A percentile compares a stretch with the other conserved stretches of the same genome.
phyloP scores from a whole-genome alignment of 30 jellyfish, hydroid and myxozoan species.

The Aurelia sp. region DNA sequence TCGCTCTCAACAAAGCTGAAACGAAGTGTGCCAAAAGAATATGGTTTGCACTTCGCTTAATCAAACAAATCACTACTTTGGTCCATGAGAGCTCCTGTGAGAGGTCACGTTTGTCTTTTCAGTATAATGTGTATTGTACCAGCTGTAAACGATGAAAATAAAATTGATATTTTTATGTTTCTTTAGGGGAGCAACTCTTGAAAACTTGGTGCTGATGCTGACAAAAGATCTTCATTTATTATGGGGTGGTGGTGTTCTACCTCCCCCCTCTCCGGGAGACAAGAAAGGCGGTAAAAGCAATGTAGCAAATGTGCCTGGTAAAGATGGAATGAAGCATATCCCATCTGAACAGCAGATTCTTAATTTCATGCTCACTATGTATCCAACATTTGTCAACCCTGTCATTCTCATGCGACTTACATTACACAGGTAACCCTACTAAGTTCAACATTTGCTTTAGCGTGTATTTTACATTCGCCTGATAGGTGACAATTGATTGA shows the following conservation, averaged over 20 bases:
- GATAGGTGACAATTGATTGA: too few species aligned
- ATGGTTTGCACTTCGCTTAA: too few species aligned
- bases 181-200: slow-evolving; percentile 82
- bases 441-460: not conserved
- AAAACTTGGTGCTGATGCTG: slow-evolving; percentile 74
- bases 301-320: slow-evolving; percentile 42
- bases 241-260: slow-evolving; percentile 89
- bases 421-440: slow-evolving; percentile 68
- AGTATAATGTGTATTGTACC: too few species aligned
- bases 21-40: too few species aligned
- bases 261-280: slow-evolving; percentile 86
- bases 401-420: slow-evolving; percentile 81
- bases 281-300: slow-evolving; percentile 23
- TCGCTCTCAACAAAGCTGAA: too few species aligned
- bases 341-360: slow-evolving; percentile 88
- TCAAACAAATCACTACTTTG: too few species aligned
- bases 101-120: too few species aligned
- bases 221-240: slow-evolving; percentile 71
- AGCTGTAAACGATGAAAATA: not conserved
- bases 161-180: not conserved
- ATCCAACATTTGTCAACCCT: slow-evolving; percentile 89
- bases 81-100: too few species aligned
- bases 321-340: slow-evolving; percentile 35
- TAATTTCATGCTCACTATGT: slow-evolving; percentile 79
- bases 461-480: too few species aligned